phyloP scores from a whole-genome alignment of 2,797 vertebrate genomes.

The Premnoplex brunnescens region DNA sequence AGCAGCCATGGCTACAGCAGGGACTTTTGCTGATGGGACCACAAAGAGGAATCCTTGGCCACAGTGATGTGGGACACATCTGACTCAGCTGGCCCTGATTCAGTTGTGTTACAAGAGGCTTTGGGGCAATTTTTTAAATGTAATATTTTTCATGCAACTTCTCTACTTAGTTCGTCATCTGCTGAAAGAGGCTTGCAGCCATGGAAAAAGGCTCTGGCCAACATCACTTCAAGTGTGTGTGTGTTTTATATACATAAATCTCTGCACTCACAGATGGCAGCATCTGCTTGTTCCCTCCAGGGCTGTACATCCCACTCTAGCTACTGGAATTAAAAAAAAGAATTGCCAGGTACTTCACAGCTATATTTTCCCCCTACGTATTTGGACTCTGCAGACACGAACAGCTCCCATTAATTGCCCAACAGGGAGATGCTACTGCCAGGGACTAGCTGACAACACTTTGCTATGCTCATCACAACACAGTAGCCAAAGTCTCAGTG shows the following conservation, averaged over 20 bases:
- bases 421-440: conserved; percentile 43
- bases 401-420: conserved; percentile 48
- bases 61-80: not conserved
- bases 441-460: conserved; percentile 44
- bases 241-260: not conserved
- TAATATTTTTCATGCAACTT: not conserved
- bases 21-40: not conserved
- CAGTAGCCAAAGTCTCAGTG: conserved; percentile 18
- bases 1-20: not conserved
- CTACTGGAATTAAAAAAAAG: not conserved
- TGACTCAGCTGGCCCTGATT: not conserved
- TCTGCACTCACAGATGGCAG: conserved; percentile 35
- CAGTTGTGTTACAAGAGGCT: not conserved
- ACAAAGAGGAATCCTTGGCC: not conserved
- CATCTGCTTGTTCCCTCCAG: conserved; percentile 15
- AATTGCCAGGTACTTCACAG: not conserved
- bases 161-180: not conserved
- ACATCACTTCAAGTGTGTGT: not conserved
- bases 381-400: conserved; percentile 28
- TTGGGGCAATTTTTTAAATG: not conserved
- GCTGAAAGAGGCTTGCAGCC: not conserved
- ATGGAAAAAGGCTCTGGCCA: not conserved
- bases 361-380: not conserved
- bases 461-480: conserved; percentile 32
- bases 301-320: not conserved